A percentile compares a stretch with the other conserved stretches of the same genome.
Evolutionary conservation across 2,888 invertebrate genomes (phyloP).

Genomic region (Lithophane socia): DNA sequence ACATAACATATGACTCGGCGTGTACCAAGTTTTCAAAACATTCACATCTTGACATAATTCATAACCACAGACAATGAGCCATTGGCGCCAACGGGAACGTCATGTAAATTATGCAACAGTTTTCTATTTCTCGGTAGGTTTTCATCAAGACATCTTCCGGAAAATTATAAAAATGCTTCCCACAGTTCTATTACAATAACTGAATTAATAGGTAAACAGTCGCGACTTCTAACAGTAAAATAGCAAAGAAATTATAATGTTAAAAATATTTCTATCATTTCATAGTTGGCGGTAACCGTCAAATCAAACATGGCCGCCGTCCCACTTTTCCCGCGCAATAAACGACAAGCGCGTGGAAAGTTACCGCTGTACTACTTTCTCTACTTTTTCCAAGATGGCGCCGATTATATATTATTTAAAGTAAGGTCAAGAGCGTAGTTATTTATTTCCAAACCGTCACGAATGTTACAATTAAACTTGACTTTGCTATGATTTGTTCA

Average conservation of each 20-base stretch:
- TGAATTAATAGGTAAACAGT: conserved; percentile 18
- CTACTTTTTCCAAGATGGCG: conserved; percentile 90
- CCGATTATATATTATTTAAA: conserved; percentile 79
- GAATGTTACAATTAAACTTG: conserved; percentile 51
- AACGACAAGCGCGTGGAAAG: conserved; percentile 88
- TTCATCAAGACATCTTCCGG: conserved; percentile 48
- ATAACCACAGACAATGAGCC: conserved; percentile 78
- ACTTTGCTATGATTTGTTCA: conserved; percentile 39
- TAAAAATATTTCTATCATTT: conserved; percentile 61
- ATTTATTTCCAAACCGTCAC: conserved; percentile 66
- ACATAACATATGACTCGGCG: conserved; percentile 76
- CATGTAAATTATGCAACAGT: conserved; percentile 65
- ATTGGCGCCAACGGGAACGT: conserved; percentile 78
- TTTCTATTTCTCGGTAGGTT: conserved; percentile 61
- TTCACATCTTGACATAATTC: conserved; percentile 79
- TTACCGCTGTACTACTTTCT: conserved; percentile 90
- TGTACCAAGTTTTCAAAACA: conserved; percentile 82
- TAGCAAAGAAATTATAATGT: conserved; percentile 34
- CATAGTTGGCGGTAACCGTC: conserved; percentile 79
- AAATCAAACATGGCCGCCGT: conserved; percentile 87
- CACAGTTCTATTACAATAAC: conserved; percentile 9
- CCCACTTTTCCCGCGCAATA: conserved; percentile 89
- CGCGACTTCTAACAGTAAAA: conserved; percentile 11
- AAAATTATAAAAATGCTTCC: conserved; percentile 40
- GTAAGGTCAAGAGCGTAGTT: conserved; percentile 83